phyloP scores from a whole-genome alignment of 2,797 vertebrate species.

The Columba guinea region DNA sequence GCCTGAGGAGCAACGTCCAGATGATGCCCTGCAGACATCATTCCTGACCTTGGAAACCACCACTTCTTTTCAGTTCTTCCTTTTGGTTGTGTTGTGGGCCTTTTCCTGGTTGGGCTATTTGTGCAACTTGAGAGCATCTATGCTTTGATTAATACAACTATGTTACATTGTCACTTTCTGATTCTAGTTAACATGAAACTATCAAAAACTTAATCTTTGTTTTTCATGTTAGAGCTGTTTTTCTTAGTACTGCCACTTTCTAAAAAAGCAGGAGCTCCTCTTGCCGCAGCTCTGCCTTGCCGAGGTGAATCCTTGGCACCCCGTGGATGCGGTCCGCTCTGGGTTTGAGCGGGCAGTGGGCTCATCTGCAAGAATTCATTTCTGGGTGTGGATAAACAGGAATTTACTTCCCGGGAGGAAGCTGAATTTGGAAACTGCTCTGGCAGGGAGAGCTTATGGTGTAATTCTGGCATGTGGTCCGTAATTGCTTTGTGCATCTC shows the following conservation, averaged over 20 bases:
- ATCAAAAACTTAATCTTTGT: neutral
- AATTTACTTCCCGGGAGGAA: constrained; percentile 36
- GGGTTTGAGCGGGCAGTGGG: neutral
- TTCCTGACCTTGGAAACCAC: neutral
- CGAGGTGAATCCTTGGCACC: neutral
- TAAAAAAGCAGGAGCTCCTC: neutral
- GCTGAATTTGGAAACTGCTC: neutral
- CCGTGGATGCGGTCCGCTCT: neutral
- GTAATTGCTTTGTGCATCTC: neutral
- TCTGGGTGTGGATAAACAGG: constrained; percentile 23
- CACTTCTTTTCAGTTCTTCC: neutral
- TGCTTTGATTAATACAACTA: neutral
- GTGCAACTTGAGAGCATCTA: neutral
- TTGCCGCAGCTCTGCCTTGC: neutral
- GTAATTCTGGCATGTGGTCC: neutral
- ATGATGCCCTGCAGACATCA: neutral
- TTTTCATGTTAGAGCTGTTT: neutral
- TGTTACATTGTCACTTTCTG: neutral
- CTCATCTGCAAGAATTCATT: constrained; percentile 18
- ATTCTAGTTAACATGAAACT: neutral
- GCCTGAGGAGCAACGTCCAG: neutral
- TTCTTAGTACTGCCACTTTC: neutral
- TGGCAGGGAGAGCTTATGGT: neutral
- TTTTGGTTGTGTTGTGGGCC: neutral
- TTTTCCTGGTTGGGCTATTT: neutral